Conservation (phyloP, 2,113 vertebrate genomes). For the Prunella fulvescens region DNA sequence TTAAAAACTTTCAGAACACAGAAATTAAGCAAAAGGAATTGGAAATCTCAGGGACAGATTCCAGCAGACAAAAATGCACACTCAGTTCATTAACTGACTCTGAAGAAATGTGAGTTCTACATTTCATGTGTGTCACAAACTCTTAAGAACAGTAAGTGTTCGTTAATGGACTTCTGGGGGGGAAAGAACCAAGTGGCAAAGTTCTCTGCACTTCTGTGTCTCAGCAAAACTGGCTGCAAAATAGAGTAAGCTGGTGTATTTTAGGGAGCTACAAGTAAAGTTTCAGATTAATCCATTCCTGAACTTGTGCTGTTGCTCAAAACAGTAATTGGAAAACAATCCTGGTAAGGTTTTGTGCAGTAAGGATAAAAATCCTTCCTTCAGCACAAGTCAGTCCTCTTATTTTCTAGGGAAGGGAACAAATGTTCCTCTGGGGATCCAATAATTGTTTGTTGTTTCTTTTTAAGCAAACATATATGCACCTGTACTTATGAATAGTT, state of each 20-base stretch:
- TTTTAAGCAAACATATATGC: background rate
- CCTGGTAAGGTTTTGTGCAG: background rate
- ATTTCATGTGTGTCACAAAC: background rate
- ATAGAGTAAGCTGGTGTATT: background rate
- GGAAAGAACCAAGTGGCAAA: background rate
- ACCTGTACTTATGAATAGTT: background rate
- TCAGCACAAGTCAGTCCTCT: background rate
- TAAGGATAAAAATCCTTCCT: background rate
- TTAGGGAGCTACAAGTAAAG: background rate
- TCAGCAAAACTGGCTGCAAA: background rate
- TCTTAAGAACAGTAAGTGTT: background rate
- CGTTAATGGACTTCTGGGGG: background rate
- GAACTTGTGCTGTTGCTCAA: background rate
- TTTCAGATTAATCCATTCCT: background rate
- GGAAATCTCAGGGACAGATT: background rate
- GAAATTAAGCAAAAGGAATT: conserved; percentile 2
- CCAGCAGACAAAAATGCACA: background rate
- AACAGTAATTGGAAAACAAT: background rate
- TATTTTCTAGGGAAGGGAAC: background rate
- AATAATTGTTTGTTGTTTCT: background rate
- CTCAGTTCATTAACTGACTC: background rate
- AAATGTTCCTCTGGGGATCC: background rate
- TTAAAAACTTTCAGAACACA: background rate
- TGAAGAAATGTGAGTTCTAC: background rate
- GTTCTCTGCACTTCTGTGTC: background rate